Conservation (phyloP, 2,113 vertebrate species). For the Rhagologus leucostigma region DNA sequence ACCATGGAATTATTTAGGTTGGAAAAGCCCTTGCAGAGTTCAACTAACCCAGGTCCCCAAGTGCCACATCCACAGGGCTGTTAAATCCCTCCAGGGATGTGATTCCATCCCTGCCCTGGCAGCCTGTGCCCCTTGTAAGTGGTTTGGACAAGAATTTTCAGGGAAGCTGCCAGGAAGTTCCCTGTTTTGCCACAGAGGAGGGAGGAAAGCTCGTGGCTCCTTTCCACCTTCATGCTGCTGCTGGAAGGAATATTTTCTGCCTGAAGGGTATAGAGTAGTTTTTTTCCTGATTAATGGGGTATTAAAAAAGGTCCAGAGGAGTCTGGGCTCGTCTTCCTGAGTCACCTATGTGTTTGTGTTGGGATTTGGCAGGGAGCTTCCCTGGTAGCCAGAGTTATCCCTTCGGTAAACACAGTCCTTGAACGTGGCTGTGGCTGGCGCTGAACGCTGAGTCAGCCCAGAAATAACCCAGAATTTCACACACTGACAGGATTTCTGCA, state of each 20-base stretch:
- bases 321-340: background rate
- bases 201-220: rapidly evolving
- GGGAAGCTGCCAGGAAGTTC: background rate
- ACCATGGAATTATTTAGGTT: background rate
- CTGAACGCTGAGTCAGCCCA: background rate
- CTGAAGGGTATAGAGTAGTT: background rate
- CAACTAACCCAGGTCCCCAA: background rate
- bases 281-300: background rate
- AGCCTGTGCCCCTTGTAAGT: background rate
- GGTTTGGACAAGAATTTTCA: background rate
- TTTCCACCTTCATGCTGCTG: background rate
- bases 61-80: background rate
- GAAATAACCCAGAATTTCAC: background rate
- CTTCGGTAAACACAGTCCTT: background rate
- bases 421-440: background rate
- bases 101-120: background rate
- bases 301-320: background rate
- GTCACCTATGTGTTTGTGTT: background rate
- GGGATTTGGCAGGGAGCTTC: background rate
- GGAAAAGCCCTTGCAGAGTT: background rate
- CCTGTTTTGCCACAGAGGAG: background rate
- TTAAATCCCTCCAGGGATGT: background rate
- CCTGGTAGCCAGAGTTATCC: background rate
- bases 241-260: background rate
- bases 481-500: background rate